phyloP scores from a whole-genome alignment of 2,888 invertebrate species.

The Lottia gigantea region DNA sequence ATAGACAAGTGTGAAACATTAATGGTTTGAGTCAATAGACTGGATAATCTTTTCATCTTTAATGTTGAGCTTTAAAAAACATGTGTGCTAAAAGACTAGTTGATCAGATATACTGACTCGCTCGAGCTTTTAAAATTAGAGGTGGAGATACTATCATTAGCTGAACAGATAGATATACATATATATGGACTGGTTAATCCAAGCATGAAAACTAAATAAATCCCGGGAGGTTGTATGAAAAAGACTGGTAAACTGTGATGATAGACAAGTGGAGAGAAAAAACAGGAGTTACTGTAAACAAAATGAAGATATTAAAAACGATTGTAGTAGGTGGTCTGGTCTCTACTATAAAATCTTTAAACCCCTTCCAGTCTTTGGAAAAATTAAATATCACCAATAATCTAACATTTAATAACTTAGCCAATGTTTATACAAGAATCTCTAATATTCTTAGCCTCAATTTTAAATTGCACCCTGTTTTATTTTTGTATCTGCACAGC shows the following conservation, averaged over 20 bases:
- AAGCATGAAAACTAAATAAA: constrained; percentile 6
- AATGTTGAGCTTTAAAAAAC: constrained; percentile 8
- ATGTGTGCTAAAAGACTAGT: constrained; percentile 8
- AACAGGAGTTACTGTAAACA: constrained; percentile 9
- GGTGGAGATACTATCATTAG: constrained; percentile 1
- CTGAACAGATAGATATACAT: background rate
- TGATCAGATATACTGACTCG: constrained; percentile 7
- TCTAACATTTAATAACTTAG: too few species aligned
- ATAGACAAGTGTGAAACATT: constrained; percentile 9
- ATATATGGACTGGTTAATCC: constrained; percentile 7
- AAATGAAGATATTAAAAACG: background rate
- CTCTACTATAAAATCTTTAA: background rate
- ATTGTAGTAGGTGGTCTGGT: constrained; percentile 7
- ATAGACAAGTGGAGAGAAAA: constrained; percentile 11
- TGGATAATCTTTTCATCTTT: constrained; percentile 9
- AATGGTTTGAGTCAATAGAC: constrained; percentile 5
- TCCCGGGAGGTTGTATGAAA: constrained; percentile 5
- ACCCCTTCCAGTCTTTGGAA: too few species aligned
- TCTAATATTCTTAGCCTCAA: too few species aligned
- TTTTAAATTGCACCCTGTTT: too few species aligned
- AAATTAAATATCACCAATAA: too few species aligned
- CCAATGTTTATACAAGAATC: too few species aligned
- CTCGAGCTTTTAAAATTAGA: constrained; percentile 8
- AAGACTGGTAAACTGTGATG: constrained; percentile 10
- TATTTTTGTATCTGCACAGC: too few species aligned